A percentile compares a stretch with the other conserved stretches of the same genome.
phyloP scores from a whole-genome alignment of 2,888 invertebrate species.

The Apodemia mormo region DNA sequence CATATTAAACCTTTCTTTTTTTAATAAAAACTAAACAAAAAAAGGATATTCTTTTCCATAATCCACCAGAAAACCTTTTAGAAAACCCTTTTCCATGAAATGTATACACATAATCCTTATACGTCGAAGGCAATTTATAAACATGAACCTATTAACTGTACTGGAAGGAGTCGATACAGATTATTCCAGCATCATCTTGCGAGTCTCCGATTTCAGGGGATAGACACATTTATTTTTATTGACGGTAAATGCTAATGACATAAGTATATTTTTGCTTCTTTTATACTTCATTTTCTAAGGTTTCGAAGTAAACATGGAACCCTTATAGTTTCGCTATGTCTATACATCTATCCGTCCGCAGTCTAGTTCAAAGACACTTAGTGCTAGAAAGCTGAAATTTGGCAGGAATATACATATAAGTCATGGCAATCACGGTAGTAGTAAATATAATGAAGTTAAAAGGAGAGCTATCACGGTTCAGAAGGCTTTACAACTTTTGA shows the following conservation, averaged over 20 bases:
- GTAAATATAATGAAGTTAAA: too few relatives aligned
- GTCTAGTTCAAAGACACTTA: too few relatives aligned
- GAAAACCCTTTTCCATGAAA: slow-evolving; percentile 9
- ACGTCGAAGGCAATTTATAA: slow-evolving; percentile 15
- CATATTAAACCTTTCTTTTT: not conserved
- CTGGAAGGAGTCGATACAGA: slow-evolving; percentile 15
- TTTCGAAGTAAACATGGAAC: too few relatives aligned
- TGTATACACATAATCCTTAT: slow-evolving; percentile 12
- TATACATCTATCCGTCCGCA: too few relatives aligned
- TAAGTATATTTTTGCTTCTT: not conserved
- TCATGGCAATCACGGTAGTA: too few relatives aligned
- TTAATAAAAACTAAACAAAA: not conserved
- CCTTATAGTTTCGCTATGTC: too few relatives aligned
- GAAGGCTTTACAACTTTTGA: too few relatives aligned
- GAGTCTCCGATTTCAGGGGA: slow-evolving; percentile 1
- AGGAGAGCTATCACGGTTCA: too few relatives aligned
- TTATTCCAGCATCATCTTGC: slow-evolving; percentile 7
- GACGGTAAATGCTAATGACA: not conserved
- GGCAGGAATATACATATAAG: too few relatives aligned
- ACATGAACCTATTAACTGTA: slow-evolving; percentile 16
- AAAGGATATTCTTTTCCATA: not conserved
- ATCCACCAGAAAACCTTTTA: not conserved
- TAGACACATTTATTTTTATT: slow-evolving; percentile 7
- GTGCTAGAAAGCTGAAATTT: too few relatives aligned
- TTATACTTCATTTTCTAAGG: not conserved